These are phyloP conservation scores for Enteromius paludinosus DNA, from an alignment of 2,797 vertebrate genomes.

Conservation along the genomic window DNA sequence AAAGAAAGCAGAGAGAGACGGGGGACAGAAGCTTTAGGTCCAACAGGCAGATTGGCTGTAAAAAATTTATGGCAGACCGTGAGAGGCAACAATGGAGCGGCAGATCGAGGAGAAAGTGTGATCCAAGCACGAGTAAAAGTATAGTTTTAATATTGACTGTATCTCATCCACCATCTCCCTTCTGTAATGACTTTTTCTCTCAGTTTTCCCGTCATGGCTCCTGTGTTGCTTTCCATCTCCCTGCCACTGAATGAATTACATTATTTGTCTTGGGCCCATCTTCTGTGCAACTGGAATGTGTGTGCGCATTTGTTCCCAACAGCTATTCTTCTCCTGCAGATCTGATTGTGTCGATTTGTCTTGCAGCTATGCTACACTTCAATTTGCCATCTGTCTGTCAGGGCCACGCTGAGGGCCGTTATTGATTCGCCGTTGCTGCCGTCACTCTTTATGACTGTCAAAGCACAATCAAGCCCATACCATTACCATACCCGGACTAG, in stretches of 20 bases:
- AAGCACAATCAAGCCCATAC: slow-evolving; percentile 64
- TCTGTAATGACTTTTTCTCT: slow-evolving; percentile 51
- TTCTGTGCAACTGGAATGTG: slow-evolving; percentile 31
- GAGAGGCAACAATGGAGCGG: slow-evolving; percentile 63
- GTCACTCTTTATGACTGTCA: slow-evolving; percentile 70
- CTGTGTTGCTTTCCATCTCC: slow-evolving; percentile 36
- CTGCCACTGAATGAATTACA: slow-evolving; percentile 55
- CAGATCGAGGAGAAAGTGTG: slow-evolving; percentile 62
- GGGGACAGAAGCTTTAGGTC: slow-evolving; percentile 66
- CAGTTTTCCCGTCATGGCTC: slow-evolving; percentile 54
- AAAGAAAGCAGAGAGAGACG: slow-evolving; percentile 57
- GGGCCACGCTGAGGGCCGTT: slow-evolving; percentile 57
- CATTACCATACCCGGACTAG: slow-evolving; percentile 68
- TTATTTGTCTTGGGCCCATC: slow-evolving; percentile 63
- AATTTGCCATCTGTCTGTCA: slow-evolving; percentile 78
- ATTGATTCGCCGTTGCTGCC: slow-evolving; percentile 76
- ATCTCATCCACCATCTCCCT: slow-evolving; percentile 52
- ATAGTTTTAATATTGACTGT: slow-evolving; percentile 67
- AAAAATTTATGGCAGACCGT: slow-evolving; percentile 81
- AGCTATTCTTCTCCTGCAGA: slow-evolving; percentile 70
- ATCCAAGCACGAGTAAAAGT: slow-evolving; percentile 71
- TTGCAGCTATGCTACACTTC: slow-evolving; percentile 75
- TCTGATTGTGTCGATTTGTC: slow-evolving; percentile 80
- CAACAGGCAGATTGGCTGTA: slow-evolving; percentile 80
- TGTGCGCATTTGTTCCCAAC: slow-evolving; percentile 34